These are phyloP conservation scores for Plebejus anna DNA, from an alignment of 2,888 invertebrate species.

Conservation along the genomic window DNA sequence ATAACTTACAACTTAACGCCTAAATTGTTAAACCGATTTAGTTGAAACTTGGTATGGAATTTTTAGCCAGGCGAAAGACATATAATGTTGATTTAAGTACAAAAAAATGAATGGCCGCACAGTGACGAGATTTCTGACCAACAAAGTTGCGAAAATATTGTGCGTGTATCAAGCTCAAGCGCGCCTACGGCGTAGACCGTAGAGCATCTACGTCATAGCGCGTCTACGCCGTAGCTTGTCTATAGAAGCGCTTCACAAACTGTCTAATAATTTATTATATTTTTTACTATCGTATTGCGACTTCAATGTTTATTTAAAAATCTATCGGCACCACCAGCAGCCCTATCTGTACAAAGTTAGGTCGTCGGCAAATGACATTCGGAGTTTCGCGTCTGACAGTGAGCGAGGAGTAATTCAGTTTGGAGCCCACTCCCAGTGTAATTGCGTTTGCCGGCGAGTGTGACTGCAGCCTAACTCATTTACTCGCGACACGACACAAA, in stretches of 20 bases:
- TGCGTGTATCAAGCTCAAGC: too few species aligned
- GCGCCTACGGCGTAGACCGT: not conserved
- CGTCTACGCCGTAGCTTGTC: not conserved
- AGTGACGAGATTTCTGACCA: too few species aligned
- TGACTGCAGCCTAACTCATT: constrained; percentile 16
- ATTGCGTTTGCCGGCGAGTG: constrained; percentile 21
- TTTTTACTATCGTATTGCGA: too few species aligned
- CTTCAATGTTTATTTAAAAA: not conserved
- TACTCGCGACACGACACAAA: not conserved
- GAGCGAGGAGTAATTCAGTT: constrained; percentile 33
- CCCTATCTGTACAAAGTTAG: constrained; percentile 32
- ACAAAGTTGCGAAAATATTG: too few species aligned
- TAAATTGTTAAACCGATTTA: too few species aligned
- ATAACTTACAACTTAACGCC: too few species aligned
- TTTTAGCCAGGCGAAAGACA: too few species aligned
- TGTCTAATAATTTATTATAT: too few species aligned
- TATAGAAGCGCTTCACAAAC: too few species aligned
- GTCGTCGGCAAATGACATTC: constrained; percentile 50
- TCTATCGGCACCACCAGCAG: constrained; percentile 23
- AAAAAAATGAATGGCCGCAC: too few species aligned
- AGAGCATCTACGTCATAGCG: not conserved
- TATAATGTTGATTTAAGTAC: too few species aligned
- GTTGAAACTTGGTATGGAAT: too few species aligned
- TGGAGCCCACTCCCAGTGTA: constrained; percentile 22
- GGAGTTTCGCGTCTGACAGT: constrained; percentile 39